Evolutionary conservation across 2,888 invertebrate species (phyloP), one percentile per base, ranked within the genome.

Genomic region (Cordilura impudica): DNA sequence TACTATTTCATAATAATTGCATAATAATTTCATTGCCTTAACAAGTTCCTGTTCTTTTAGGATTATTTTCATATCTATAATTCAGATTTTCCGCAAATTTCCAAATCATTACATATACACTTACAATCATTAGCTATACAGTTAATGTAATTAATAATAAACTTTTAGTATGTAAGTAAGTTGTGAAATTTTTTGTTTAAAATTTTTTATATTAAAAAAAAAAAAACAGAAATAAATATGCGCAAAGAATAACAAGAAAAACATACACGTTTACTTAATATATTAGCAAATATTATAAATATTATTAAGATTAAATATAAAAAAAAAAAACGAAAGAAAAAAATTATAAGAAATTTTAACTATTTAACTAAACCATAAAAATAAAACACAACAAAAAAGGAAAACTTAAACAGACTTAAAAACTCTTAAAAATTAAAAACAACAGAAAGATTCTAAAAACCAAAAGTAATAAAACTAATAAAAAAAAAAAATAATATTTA

Each of bases 111-210:
- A n/a, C n/a, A n/a, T n/a, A n/a, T n/a, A n/a, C n/a, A n/a, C n/a
- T n/a, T n/a, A n/a, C n/a, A n/a, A n/a, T n/a, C n/a, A n/a, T n/a
- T n/a, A n/a, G n/a, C n/a, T 39, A 12, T 4, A 3, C 45, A 31
- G 53, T 45, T 23, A 0, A 61, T 53, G 58, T 78, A 69, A 54
- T 61, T 47, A 54, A 51, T 45, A 60, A 18, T 8, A 18, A 18
- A 49, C 61, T 31, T 31, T 53, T 78, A 63, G 53, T 14, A 19
- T 51, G 7, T 78, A 73, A 76, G 70, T 71, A 70, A 72, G 72
- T 78, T 72, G 77, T 67, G 77, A 78, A 56, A 39, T 67, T 71
- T 78, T 69, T 60, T 56, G 72, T 78, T 78, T 63, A 58, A 71
- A 23, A 31, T 78, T 72, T 72, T 73, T 78, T 69, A 73, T 69